These are phyloP conservation scores for Vanacampus margaritifer DNA, from an alignment of 2,113 vertebrate genomes.

Conservation along the genomic window DNA sequence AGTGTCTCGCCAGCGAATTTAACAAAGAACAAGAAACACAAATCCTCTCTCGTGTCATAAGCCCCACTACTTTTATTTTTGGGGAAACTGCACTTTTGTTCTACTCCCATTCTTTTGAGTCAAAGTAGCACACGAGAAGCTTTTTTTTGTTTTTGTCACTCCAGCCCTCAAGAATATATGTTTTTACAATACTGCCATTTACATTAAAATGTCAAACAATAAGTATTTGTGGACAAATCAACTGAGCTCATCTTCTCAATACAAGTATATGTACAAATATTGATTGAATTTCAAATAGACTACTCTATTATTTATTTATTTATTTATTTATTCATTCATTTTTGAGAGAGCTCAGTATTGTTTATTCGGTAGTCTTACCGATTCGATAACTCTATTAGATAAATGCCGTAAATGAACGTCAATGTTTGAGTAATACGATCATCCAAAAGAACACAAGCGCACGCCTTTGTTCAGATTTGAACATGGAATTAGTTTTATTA, in stretches of 20 bases:
- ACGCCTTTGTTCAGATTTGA: not conserved
- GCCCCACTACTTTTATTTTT: no score
- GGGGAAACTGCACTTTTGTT: no score
- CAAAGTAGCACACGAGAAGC: not conserved
- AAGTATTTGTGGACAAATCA: not conserved
- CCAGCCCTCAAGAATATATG: not conserved
- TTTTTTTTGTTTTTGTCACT: not conserved
- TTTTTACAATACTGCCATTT: not conserved
- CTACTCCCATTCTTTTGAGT: not conserved
- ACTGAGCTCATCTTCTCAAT: not conserved
- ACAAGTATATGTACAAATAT: not conserved
- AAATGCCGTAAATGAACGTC: not conserved
- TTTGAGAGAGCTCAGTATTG: no score
- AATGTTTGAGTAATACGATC: no score
- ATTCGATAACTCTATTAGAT: no score
- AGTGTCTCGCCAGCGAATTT: no score
- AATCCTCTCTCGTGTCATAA: no score
- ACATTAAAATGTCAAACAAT: not conserved
- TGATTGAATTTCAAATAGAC: not conserved
- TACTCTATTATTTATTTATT: not conserved
- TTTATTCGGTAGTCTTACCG: no score
- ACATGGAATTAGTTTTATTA: not conserved
- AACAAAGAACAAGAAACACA: no score
- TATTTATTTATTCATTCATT: no score
- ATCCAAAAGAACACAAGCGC: no score